Evolutionary conservation across 2,888 invertebrate genomes (phyloP), one percentile per base, ranked within the genome.

Genomic region (Drosophila prostipennis): DNA sequence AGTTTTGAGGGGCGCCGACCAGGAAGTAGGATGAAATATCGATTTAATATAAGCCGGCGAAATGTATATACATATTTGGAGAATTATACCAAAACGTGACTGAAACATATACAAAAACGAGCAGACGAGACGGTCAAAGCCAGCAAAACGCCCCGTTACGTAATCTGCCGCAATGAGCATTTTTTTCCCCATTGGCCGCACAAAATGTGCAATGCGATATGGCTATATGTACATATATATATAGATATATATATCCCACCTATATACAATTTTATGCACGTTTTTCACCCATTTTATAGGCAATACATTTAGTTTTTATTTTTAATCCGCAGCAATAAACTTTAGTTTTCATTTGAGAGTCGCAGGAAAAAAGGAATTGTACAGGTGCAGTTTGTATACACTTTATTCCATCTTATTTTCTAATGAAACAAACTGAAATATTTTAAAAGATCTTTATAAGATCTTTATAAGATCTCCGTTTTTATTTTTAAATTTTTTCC

Each of bases 11-110:
- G 64, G 32, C 29, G 34, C 45, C 45, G 34, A 52, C 49, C 67
- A 63, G 63, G 64, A 61, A 64, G 64, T 61, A 48, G 61, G 61
- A 63, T 63, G 61, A 63, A 63, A 63, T 63, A 63, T 63, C 61
- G 61, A 63, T 63, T 63, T 63, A 63, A 63, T 63, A 63, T 60
- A 61, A 63, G 61, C 61, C 61, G 39, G 48, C 61, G 40, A 46
- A 63, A 63, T 63, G 61, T 63, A 64, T 63, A 64, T 63, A 64
- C 64, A 64, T 63, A 63, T 63, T 63, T 61, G 36, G 64, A 61
- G 64, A 63, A 64, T 63, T 63, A 63, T 60, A 63, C 61, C 61
- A 63, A 63, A 63, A 63, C 61, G 61, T 63, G 61, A 63, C 61
- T 63, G 61, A 63, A 63, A 63, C 61, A 63, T 61, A 63, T 46